A percentile compares a stretch with the other conserved stretches of the same genome.
These are phyloP conservation scores for Oophaga sylvatica DNA, from an alignment of 2,797 vertebrate genomes.

Conservation along the genomic window DNA sequence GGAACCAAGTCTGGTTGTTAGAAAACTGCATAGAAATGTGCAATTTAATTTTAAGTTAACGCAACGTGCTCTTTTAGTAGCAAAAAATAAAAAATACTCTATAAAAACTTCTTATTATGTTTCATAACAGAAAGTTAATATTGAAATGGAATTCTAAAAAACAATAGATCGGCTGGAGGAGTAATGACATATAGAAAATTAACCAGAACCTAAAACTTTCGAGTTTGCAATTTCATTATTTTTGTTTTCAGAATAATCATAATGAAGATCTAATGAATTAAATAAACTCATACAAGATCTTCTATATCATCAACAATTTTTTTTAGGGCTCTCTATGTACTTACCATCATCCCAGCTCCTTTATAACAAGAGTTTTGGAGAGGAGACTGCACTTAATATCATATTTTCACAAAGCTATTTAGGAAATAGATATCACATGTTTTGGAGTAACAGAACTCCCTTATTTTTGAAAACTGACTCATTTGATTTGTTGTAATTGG, in stretches of 20 bases:
- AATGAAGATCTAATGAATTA: neutral
- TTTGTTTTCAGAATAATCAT: neutral
- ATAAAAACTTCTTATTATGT: too few relatives aligned
- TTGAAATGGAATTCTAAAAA: too few relatives aligned
- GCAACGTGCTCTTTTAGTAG: too few relatives aligned
- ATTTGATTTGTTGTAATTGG: conserved; percentile 22
- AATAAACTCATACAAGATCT: neutral
- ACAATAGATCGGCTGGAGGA: too few relatives aligned
- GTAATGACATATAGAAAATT: too few relatives aligned
- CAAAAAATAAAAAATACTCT: too few relatives aligned
- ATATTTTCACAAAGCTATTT: neutral
- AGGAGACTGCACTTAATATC: neutral
- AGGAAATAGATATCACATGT: conserved; percentile 43
- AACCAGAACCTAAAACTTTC: too few relatives aligned
- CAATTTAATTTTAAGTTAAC: too few relatives aligned
- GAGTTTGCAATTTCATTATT: too few relatives aligned
- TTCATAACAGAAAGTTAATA: too few relatives aligned
- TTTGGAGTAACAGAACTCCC: neutral
- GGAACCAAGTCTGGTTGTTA: too few relatives aligned
- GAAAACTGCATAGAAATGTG: too few relatives aligned
- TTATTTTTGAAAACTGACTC: neutral
- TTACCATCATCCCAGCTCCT: conserved; percentile 1
- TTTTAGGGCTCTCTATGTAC: neutral
- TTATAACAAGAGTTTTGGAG: neutral
- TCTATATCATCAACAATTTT: neutral